These are phyloP conservation scores for Gopherus evgoodei DNA, from an alignment of 2,113 vertebrate species.

Conservation along the genomic window DNA sequence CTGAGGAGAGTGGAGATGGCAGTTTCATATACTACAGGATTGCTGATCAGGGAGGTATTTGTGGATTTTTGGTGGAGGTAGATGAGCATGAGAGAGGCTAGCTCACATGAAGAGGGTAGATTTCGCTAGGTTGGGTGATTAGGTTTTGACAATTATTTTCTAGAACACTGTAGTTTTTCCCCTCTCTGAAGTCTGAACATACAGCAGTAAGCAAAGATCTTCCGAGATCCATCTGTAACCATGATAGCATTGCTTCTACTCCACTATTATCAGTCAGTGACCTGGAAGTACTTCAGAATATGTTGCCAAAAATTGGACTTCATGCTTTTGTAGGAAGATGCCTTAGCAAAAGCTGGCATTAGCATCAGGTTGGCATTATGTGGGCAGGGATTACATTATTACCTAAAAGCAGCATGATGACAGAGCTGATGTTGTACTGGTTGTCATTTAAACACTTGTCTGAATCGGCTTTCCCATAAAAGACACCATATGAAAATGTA, in stretches of 20 bases:
- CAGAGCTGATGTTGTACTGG: neutral
- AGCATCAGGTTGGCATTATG: neutral
- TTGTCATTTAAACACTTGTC: neutral
- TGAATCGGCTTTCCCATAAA: neutral
- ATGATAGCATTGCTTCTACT: neutral
- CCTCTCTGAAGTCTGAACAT: neutral
- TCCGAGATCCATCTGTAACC: neutral
- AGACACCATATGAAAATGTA: neutral
- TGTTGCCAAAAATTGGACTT: neutral
- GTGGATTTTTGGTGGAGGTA: rapidly evolving
- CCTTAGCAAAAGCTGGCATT: neutral
- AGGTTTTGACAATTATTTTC: slow-evolving; percentile 55
- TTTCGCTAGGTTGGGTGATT: slow-evolving; percentile 23
- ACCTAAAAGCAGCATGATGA: neutral
- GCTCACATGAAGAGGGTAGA: slow-evolving; percentile 18
- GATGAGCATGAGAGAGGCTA: slow-evolving; percentile 1
- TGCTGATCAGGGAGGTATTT: neutral
- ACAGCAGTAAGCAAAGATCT: neutral
- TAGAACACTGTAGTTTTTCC: neutral
- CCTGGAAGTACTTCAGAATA: neutral
- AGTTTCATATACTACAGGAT: neutral
- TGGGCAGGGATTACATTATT: neutral
- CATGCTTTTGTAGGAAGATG: neutral
- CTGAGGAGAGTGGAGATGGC: neutral
- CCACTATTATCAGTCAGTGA: neutral